Evolutionary conservation across 1,140 invertebrate genomes (phyloP), one percentile per base, ranked within the genome.

Genomic region (Pteromalus puparum): DNA sequence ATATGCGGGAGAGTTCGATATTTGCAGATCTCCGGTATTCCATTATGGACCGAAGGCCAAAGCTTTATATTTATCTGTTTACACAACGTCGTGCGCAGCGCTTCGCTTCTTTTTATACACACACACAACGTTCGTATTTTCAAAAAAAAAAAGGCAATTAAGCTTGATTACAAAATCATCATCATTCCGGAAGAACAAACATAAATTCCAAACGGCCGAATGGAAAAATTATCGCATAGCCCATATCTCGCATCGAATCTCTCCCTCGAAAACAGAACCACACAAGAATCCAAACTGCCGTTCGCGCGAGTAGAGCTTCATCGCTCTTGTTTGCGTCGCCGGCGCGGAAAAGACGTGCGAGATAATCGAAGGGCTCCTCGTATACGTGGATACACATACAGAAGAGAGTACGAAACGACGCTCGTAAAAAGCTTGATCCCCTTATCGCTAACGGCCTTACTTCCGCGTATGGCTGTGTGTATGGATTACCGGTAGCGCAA

Each of bases 371-470:
- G 78, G 78, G 78, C 42, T 13, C 34, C 28, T 21, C 26, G 21
- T 15, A 15, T 13, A 70, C 9, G 70, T 15, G 34, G 24, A 10
- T 48, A n/a, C 53, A 72, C 38, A 12, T 48, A 26, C 24, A 9
- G 18, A 21, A 72, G 15, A 21, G 72, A 21, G 83, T 83, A 87
- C 82, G 82, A 79, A 88, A 89, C 86, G 84, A 86, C 67, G 87
- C 89, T 91, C 89, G 89, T 91, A 91, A 91, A 92, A 91, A 91
- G 79, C 86, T 85, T 90, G 90, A 92, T 92, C 90, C 90, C 87
- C 90, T 91, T 92, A 92, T 91, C 90, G 87, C 87, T 88, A 85
- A 88, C 88, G 86, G 87, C 89, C 89, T 90, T 85, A 89, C 89
- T 89, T 87, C 88, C 83, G 86, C 86, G 84, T 85, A 88, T 84